Conservation (phyloP, 2,888 invertebrate genomes). For the Invenusta paracnida region DNA sequence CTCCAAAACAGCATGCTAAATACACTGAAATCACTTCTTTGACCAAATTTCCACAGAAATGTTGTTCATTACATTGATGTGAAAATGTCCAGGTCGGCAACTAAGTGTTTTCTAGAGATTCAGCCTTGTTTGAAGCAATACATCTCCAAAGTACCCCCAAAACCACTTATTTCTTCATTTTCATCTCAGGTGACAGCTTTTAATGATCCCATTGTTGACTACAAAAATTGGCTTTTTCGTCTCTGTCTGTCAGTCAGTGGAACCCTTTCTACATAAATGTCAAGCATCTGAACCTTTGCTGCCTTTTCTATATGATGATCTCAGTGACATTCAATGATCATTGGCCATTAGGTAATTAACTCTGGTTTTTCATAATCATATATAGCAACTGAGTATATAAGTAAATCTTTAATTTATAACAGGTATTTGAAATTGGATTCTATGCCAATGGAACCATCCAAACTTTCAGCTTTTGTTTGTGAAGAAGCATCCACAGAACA, state of each 20-base stretch:
- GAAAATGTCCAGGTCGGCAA: no score
- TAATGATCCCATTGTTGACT: not conserved
- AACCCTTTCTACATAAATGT: not conserved
- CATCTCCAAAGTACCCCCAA: not conserved
- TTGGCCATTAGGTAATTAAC: not conserved
- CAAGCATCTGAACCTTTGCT: not conserved
- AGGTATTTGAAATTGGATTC: not conserved
- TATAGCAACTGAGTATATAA: not conserved
- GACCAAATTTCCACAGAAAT: no score
- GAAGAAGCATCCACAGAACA: not conserved
- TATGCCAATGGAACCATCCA: not conserved
- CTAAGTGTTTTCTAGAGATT: no score
- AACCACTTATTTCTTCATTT: not conserved
- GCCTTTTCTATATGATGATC: not conserved
- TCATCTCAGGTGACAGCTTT: not conserved
- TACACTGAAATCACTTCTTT: no score
- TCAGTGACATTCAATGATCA: not conserved
- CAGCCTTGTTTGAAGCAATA: not conserved
- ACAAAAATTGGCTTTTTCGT: not conserved
- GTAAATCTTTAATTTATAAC: not conserved
- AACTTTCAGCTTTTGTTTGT: not conserved
- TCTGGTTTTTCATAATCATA: not conserved
- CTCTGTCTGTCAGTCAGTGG: not conserved
- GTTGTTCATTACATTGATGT: no score
- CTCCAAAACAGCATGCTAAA: no score